Evolutionary conservation across 2,797 vertebrate species (phyloP).

Genomic region (Liparis tanakae): DNA sequence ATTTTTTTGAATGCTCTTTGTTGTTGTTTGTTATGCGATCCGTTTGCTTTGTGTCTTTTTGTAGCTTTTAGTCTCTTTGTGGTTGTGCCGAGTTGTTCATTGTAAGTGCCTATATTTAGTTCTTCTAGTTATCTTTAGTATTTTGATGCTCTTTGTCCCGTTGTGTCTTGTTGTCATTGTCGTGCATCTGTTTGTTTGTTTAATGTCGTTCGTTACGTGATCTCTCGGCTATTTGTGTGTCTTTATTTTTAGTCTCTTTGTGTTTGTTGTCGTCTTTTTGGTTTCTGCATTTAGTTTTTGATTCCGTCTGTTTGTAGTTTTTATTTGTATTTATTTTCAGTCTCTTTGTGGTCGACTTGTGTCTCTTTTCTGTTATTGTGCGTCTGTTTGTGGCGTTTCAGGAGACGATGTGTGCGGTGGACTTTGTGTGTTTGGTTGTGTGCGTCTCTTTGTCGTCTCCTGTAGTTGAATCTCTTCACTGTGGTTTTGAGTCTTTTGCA

Average conservation of each 20-base stretch:
- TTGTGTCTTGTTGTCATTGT: background rate
- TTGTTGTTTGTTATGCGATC: background rate
- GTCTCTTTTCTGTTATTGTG: background rate
- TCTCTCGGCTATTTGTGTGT: background rate
- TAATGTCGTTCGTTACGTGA: background rate
- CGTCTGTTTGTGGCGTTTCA: too few relatives aligned
- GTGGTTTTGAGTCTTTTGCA: background rate
- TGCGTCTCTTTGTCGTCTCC: background rate
- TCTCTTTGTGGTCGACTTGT: background rate
- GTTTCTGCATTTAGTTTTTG: background rate
- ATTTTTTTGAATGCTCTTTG: background rate
- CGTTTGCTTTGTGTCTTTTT: background rate
- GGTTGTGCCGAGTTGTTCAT: background rate
- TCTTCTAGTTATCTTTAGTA: background rate
- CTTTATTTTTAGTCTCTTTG: accelerated
- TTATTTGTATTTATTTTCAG: background rate
- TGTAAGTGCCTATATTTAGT: background rate
- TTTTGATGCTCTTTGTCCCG: background rate
- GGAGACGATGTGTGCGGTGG: too few relatives aligned
- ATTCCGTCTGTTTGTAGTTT: background rate
- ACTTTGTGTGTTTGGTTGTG: too few relatives aligned
- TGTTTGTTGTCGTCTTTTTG: background rate
- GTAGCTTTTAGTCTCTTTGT: background rate
- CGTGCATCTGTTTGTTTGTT: background rate
- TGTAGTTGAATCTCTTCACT: background rate